Conservation (phyloP, 2,888 invertebrate genomes). For the Strigamia maritima region DNA sequence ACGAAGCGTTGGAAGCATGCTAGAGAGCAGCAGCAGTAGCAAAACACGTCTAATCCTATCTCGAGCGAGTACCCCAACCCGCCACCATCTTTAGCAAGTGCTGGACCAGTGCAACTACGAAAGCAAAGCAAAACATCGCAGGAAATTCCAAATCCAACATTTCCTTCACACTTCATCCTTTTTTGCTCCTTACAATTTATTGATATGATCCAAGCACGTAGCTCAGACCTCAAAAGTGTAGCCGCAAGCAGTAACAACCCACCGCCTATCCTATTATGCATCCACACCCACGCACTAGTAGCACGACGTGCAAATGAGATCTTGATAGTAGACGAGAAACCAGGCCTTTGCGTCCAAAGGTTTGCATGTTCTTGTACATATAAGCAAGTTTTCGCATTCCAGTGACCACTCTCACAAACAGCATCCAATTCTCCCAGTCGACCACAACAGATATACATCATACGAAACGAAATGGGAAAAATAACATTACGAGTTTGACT, state of each 20-base stretch:
- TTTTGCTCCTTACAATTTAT: not conserved
- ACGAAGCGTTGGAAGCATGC: not conserved
- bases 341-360: not conserved
- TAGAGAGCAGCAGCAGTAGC: not conserved
- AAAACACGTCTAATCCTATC: not conserved
- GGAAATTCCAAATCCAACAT: not conserved
- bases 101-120: not conserved
- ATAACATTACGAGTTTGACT: not conserved
- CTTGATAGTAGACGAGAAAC: not conserved
- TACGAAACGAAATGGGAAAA: not conserved
- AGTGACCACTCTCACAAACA: not conserved
- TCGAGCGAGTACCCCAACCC: not conserved
- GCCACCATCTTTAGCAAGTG: not conserved
- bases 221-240: slow-evolving; percentile 17
- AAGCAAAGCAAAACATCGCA: not conserved
- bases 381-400: not conserved
- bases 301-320: slow-evolving; percentile 22
- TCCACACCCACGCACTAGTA: slow-evolving; percentile 16
- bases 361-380: not conserved
- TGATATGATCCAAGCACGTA: not conserved
- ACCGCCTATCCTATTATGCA: slow-evolving; percentile 9
- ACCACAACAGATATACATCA: slow-evolving; percentile 13
- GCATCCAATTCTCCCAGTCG: not conserved
- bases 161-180: not conserved
- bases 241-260: slow-evolving; percentile 23